Evolutionary conservation across 2,113 vertebrate species (phyloP), one percentile per base, ranked within the genome.

Genomic region (Apaloderma vittatum): DNA sequence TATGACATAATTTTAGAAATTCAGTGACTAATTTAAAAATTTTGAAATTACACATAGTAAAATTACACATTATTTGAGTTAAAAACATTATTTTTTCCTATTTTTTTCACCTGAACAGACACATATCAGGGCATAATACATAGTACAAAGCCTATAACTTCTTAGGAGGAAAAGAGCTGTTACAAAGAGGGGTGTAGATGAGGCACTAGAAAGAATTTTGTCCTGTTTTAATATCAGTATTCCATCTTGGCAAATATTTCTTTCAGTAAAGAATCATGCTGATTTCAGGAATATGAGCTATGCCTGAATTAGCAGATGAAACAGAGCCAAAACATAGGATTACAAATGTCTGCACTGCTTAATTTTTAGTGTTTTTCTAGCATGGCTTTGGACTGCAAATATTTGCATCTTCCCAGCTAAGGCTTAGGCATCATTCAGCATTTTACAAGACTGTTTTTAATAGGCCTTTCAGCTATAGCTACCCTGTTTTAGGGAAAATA

Each of bases 101-200:
- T 36, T 14, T 19, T 55, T 23, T 11, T 1, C 1, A 2, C 12
- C n/a, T 5, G 3, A 16, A 51, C 5, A 80, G 10, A 45, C 61
- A 20, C 1, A 6, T 36, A 12, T 54, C 46, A 66, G 51, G 30
- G 43, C 5, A 8, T 49, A 54, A 57, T 20, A 30, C 9, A 29
- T 7, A 34, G 18, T 46, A 48, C 2, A 63, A 37, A 9, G 4
- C 7, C 19, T 45, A 30, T n/a, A 78, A 51, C 24, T 81, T 52
- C 3, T 32, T 55, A 82, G 34, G n/a, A 81, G 45, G 15, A 67
- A 51, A 75, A 55, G 3, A 55, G 27, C 9, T 65, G 4, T 26
- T 81, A 46, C 10, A 52, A 89, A 74, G 3, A 57, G 59, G 29
- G 45, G 2, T 15, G 5, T 29, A 52, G 57, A 61, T 34, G 34